A percentile compares a stretch with the other conserved stretches of the same genome.
phyloP scores from a whole-genome alignment of 2,888 invertebrate genomes.

The Nephrotoma appendiculata region DNA sequence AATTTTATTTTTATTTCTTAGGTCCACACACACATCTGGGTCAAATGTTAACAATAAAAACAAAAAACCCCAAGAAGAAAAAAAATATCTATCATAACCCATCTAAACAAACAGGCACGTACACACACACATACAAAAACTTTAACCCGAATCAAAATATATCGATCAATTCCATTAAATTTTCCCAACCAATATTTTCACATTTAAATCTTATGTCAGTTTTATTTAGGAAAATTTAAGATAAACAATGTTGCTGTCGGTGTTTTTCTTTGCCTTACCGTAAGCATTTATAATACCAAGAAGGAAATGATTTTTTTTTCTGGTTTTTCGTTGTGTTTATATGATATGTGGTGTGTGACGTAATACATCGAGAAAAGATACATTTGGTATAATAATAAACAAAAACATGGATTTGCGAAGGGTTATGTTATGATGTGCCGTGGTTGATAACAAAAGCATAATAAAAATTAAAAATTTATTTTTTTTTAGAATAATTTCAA shows the following conservation, averaged over 20 bases:
- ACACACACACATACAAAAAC: neutral
- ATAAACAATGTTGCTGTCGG: neutral
- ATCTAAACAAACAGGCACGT: neutral
- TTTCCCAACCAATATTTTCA: neutral
- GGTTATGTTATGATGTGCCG: neutral
- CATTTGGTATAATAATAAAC: neutral
- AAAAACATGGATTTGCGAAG: neutral
- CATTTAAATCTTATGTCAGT: neutral
- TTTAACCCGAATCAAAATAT: neutral
- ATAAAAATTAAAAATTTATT: neutral
- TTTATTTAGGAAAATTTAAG: neutral
- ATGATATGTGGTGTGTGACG: neutral
- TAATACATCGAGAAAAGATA: neutral
- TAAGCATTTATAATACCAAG: neutral
- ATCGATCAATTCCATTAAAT: neutral
- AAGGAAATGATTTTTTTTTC: neutral
- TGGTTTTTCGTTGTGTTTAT: neutral
- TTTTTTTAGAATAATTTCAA: neutral
- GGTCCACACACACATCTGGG: neutral
- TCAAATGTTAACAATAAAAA: neutral
- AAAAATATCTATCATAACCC: neutral
- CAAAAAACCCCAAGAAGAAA: neutral
- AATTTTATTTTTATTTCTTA: neutral
- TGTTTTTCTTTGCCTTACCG: neutral
- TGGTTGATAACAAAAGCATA: neutral